Evolutionary conservation across 1,140 invertebrate species (phyloP).

Genomic region (Drosophila ogumai): DNA sequence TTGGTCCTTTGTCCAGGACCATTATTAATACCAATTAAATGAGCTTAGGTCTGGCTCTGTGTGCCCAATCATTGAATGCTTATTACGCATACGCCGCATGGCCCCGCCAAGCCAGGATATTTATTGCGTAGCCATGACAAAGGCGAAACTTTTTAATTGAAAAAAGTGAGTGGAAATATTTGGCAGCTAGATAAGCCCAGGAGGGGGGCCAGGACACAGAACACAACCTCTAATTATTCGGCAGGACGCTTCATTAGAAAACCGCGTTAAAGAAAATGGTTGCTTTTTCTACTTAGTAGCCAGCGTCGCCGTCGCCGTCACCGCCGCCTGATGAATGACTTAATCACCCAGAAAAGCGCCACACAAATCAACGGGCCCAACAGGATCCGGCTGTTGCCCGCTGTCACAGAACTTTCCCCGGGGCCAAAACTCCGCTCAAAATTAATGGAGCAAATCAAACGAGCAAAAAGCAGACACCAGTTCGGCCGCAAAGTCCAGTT

Average conservation of each 20-base stretch:
- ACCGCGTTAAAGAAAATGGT: constrained; percentile 16
- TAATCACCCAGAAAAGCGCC: constrained; percentile 79
- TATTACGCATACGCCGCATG: constrained; percentile 66
- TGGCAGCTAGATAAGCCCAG: constrained; percentile 22
- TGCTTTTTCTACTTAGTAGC: constrained; percentile 21
- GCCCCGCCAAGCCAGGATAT: constrained; percentile 20
- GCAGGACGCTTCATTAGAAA: constrained; percentile 69
- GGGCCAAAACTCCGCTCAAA: constrained; percentile 55
- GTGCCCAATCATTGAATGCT: constrained; percentile 54
- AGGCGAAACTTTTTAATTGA: constrained; percentile 65
- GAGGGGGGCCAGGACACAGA: neutral
- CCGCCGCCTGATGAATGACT: constrained; percentile 71
- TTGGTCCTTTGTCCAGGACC: constrained; percentile 19
- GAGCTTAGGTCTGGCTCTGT: constrained; percentile 41
- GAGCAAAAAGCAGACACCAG: constrained; percentile 55
- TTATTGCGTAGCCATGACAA: constrained; percentile 61
- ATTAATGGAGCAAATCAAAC: constrained; percentile 79
- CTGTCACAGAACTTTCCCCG: constrained; percentile 63
- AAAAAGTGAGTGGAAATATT: constrained; percentile 32
- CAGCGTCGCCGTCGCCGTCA: neutral
- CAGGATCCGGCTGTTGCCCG: constrained; percentile 28
- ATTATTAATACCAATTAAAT: constrained; percentile 65
- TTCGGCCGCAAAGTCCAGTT: constrained; percentile 27
- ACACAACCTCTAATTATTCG: constrained; percentile 66
- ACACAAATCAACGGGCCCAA: constrained; percentile 73